Conservation (phyloP, 2,888 invertebrate genomes). For the Rhagonycha fulva region DNA sequence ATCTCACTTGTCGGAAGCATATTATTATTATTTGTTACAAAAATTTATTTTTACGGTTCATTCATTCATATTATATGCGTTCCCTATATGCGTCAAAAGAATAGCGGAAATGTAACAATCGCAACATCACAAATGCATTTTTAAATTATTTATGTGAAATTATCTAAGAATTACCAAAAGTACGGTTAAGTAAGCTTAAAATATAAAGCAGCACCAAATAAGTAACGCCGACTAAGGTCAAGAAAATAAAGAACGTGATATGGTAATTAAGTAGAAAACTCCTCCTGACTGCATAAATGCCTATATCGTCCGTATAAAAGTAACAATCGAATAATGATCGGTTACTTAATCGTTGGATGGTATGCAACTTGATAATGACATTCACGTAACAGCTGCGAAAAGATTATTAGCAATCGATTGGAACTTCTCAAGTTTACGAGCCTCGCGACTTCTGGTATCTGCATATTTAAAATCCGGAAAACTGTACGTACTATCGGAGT, state of each 20-base stretch:
- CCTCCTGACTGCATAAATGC: too few relatives aligned
- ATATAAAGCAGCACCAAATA: too few relatives aligned
- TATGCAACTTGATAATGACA: conserved; percentile 26
- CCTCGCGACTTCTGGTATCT: conserved; percentile 1
- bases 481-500: conserved; percentile 2
- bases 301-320: not conserved
- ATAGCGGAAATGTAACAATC: not conserved
- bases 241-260: too few relatives aligned
- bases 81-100: not conserved
- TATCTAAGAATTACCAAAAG: too few relatives aligned
- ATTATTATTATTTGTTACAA: not conserved
- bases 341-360: conserved; percentile 4
- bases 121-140: too few relatives aligned
- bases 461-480: conserved; percentile 7
- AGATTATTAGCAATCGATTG: conserved; percentile 29
- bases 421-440: conserved; percentile 23
- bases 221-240: too few relatives aligned
- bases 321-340: not conserved
- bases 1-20: not conserved
- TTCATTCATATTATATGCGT: not conserved
- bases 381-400: conserved; percentile 24
- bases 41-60: not conserved
- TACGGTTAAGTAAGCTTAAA: too few relatives aligned
- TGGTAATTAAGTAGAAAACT: too few relatives aligned
- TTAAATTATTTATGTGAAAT: too few relatives aligned